Conservation (phyloP, 2,797 vertebrate species). For the Rhinella marina region DNA sequence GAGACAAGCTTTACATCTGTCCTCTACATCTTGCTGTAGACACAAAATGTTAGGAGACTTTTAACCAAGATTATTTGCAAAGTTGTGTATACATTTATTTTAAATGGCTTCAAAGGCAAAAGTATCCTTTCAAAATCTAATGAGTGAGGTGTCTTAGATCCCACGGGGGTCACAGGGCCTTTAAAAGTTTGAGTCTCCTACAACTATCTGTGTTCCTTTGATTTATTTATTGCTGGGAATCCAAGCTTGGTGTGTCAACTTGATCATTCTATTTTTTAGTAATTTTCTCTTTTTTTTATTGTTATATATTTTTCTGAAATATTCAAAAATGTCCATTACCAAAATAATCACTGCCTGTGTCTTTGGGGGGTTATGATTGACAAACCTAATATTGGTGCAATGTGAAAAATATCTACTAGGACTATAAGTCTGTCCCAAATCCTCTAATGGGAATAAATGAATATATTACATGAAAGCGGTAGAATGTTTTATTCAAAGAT, state of each 20-base stretch:
- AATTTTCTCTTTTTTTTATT: not conserved
- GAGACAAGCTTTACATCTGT: too few relatives aligned
- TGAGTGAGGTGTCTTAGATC: too few relatives aligned
- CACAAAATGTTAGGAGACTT: too few relatives aligned
- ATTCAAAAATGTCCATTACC: not conserved
- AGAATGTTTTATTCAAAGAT: not conserved
- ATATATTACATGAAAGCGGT: not conserved
- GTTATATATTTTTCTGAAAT: not conserved
- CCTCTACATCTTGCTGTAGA: too few relatives aligned
- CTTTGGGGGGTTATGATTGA: not conserved
- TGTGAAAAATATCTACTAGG: not conserved
- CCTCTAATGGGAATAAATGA: not conserved
- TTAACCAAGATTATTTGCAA: too few relatives aligned
- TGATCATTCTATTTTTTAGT: not conserved
- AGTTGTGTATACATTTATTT: too few relatives aligned
- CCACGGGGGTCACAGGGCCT: too few relatives aligned
- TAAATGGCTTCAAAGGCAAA: not conserved
- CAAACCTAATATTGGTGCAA: not conserved
- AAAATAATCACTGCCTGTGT: not conserved
- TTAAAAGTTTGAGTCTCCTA: too few relatives aligned
- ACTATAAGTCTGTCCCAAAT: not conserved
- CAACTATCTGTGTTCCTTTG: not conserved
- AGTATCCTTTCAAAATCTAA: too few relatives aligned
- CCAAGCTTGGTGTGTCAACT: not conserved
- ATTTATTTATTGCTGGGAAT: not conserved